Evolutionary conservation across 2,797 vertebrate species (phyloP).

Genomic region (Oreortyx pictus): DNA sequence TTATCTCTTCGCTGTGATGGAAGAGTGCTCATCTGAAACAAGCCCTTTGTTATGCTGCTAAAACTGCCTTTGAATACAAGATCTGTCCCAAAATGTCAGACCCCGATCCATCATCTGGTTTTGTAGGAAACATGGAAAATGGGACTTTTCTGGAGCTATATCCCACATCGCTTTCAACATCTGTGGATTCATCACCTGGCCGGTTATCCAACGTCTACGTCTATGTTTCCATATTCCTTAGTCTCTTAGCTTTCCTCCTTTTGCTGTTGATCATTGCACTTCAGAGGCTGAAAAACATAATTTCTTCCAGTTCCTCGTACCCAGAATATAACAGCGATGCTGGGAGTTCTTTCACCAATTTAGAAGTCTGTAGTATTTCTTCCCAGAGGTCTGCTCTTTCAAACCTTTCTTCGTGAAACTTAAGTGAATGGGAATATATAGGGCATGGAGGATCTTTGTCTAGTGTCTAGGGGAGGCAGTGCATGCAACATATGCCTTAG

Average conservation of each 20-base stretch:
- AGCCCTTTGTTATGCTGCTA: background rate
- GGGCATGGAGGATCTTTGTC: background rate
- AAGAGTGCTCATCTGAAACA: background rate
- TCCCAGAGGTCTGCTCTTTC: slow-evolving; percentile 92
- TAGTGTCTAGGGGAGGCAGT: background rate
- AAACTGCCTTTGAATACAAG: slow-evolving; percentile 26
- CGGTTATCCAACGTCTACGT: slow-evolving; percentile 90
- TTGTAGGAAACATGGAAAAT: slow-evolving; percentile 82
- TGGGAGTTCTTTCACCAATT: slow-evolving; percentile 94
- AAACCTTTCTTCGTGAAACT: slow-evolving; percentile 83
- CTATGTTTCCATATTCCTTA: slow-evolving; percentile 96
- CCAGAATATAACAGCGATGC: slow-evolving; percentile 93
- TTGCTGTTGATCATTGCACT: slow-evolving; percentile 93
- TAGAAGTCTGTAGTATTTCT: slow-evolving; percentile 96
- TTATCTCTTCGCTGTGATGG: background rate
- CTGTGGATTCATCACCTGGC: slow-evolving; percentile 83
- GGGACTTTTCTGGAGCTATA: slow-evolving; percentile 89
- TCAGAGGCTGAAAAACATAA: slow-evolving; percentile 96
- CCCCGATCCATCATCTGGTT: slow-evolving; percentile 77
- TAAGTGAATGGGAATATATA: background rate
- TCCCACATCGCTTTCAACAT: slow-evolving; percentile 89
- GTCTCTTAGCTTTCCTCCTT: slow-evolving; percentile 93
- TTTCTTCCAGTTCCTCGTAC: slow-evolving; percentile 92
- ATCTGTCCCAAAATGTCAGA: slow-evolving; percentile 83
- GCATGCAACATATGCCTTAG: slow-evolving; percentile 58